Conservation (phyloP, 2,888 invertebrate genomes). For the Agrotis segetum region DNA sequence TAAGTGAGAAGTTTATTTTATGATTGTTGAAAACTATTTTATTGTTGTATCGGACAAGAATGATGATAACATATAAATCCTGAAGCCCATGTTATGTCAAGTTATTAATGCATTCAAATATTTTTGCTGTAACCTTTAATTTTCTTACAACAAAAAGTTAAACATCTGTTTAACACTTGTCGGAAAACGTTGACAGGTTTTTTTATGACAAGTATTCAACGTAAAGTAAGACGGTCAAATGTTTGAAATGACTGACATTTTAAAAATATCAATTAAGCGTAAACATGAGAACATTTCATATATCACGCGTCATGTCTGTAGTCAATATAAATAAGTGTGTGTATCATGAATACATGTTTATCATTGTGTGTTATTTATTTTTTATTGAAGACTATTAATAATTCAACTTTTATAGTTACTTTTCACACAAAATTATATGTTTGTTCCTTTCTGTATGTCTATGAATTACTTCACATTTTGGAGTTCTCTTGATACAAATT, state of each 20-base stretch:
- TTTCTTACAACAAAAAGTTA: too few species aligned
- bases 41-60: too few species aligned
- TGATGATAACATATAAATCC: too few species aligned
- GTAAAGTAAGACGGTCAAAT: neutral
- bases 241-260: conserved; percentile 12
- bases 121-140: neutral
- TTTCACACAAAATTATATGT: neutral
- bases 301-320: neutral
- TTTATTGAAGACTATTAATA: neutral
- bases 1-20: neutral
- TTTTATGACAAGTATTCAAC: too few species aligned
- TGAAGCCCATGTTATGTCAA: too few species aligned
- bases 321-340: neutral
- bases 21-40: neutral
- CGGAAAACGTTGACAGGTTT: too few species aligned
- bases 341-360: conserved; percentile 7
- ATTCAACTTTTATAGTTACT: neutral
- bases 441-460: neutral
- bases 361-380: neutral
- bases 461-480: neutral
- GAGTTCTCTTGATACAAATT: neutral
- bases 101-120: neutral
- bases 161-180: too few species aligned
- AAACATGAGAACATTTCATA: conserved; percentile 3
- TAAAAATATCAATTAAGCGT: conserved; percentile 1